Conservation (phyloP, 2,113 vertebrate genomes). For the Bucco capensis region DNA sequence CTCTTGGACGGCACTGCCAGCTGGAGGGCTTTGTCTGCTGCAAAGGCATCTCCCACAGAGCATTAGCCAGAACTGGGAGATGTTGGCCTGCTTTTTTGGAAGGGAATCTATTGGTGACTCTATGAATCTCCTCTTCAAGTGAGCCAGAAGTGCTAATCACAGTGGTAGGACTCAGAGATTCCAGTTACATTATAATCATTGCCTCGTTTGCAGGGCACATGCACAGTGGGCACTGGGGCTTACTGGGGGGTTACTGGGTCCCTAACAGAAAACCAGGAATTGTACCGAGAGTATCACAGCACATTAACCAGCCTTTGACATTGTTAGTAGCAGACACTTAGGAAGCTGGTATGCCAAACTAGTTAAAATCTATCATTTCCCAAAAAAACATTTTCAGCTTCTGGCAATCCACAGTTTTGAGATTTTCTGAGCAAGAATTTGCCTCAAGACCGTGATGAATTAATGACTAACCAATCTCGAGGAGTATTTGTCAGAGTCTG, state of each 20-base stretch:
- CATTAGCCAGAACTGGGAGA: background rate
- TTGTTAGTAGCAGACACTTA: background rate
- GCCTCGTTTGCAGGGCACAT: accelerated
- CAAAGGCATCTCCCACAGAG: accelerated
- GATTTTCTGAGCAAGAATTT: background rate
- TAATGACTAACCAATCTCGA: background rate
- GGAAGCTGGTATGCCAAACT: background rate
- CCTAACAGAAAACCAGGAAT: background rate
- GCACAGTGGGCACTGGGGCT: background rate
- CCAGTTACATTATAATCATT: background rate
- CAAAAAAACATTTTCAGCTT: background rate
- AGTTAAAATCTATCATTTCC: background rate
- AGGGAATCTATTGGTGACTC: background rate
- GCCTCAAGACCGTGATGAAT: background rate
- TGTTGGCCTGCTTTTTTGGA: background rate
- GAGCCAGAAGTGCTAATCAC: background rate
- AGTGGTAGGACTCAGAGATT: background rate
- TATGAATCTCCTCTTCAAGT: background rate
- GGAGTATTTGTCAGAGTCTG: background rate
- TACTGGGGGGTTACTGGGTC: background rate
- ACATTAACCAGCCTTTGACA: background rate
- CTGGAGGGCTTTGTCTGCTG: background rate
- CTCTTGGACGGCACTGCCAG: background rate
- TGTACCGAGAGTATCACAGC: background rate
- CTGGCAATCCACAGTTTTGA: background rate